Evolutionary conservation across 2,888 invertebrate species (phyloP).

Genomic region (Cerastis rubricosa): DNA sequence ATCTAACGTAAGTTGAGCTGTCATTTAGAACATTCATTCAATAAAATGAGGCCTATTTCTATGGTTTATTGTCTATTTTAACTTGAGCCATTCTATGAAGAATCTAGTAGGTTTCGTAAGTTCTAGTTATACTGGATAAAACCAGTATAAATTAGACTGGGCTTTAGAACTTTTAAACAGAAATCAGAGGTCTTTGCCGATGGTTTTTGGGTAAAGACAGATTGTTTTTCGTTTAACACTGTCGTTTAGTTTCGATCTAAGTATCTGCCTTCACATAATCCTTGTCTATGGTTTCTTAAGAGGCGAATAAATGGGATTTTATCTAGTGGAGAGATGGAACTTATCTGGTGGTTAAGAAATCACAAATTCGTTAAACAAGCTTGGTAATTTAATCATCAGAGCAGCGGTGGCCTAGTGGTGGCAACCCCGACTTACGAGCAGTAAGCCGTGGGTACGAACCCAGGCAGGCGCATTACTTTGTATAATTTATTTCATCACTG

Average conservation of each 20-base stretch:
- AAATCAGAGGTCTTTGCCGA: constrained; percentile 28
- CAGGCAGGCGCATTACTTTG: no score
- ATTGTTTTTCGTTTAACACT: constrained; percentile 30
- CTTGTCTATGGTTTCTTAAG: constrained; percentile 45
- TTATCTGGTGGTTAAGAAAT: constrained; percentile 17
- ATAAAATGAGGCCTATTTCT: constrained; percentile 58
- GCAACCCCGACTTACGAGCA: no score
- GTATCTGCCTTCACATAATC: constrained; percentile 42
- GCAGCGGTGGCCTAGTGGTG: no score
- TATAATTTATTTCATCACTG: no score
- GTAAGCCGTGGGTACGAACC: no score
- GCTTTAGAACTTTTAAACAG: constrained; percentile 17
- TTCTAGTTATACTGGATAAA: neutral
- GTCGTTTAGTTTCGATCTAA: constrained; percentile 45
- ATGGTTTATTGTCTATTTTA: constrained; percentile 55
- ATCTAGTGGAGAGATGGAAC: constrained; percentile 1
- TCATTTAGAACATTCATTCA: constrained; percentile 59
- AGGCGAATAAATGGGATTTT: constrained; percentile 29
- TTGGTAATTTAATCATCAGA: neutral
- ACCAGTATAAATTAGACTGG: constrained; percentile 41
- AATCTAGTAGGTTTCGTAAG: constrained; percentile 11
- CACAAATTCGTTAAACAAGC: constrained; percentile 10
- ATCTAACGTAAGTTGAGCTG: constrained; percentile 67
- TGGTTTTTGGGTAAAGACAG: constrained; percentile 31
- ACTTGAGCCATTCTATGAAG: constrained; percentile 35